Evolutionary conservation across 2,888 invertebrate genomes (phyloP), one percentile per base, ranked within the genome.

Genomic region (Pogonocherus hispidulus): DNA sequence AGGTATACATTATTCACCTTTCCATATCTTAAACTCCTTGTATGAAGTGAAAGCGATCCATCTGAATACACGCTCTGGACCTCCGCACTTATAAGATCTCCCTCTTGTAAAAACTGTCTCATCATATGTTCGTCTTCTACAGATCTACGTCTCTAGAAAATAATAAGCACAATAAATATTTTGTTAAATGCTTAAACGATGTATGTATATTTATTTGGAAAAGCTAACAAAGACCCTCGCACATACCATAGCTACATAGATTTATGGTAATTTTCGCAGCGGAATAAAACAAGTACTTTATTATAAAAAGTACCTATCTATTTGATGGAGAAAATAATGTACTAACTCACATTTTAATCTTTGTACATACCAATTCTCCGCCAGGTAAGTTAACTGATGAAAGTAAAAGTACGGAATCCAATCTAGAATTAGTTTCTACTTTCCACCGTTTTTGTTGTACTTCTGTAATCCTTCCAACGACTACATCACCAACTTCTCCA

Each of bases 361-460:
- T 27, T 22, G 16, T 27, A 60, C 85, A 84, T 87, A 95, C 94
- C 89, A 98, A 86, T 88, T 99, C 99, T 63, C 96, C 95, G 23
- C 98, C 98, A n/a, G 99, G 99, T 71, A 99, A 88, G 87, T 99
- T 98, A 0, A 99, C 97, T 32, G 97, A 94, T 0, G 97, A 96
- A 16, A 99, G 86, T 69, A 95, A 89, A 9, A 99, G 88, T 47
- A 94, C 89, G 0, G 97, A 95, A 86, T 97, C 96, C 81, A 94
- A 86, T 63, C 96, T 91, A 0, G 97, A 93, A 86, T 97, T 97
- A 0, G 96, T 96, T 79, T 98, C 95, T 1, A 98, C 94, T 84
- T 96, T 96, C 98, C 98, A 98, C 67, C 97, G 89, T 80, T 93
- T 93, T 79, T 97, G 95, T 81, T 97, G 97, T 0, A 99, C 96